These are phyloP conservation scores for Eupithecia tripunctaria DNA, from an alignment of 2,888 invertebrate species.

Conservation along the genomic window DNA sequence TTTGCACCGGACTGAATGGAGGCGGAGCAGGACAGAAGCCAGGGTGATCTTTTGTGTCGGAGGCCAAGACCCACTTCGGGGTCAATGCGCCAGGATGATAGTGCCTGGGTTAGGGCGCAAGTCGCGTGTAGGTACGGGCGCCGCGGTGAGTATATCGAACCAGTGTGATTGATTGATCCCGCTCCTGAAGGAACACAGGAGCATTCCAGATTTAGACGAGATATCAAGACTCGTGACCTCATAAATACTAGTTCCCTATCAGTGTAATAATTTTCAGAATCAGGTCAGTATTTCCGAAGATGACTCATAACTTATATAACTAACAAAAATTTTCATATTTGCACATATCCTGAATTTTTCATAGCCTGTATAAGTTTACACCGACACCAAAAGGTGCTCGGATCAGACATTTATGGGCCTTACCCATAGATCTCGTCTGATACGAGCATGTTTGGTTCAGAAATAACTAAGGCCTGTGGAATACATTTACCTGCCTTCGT, in stretches of 20 bases:
- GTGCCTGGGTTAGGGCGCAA: too few species aligned
- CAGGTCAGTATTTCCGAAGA: background rate
- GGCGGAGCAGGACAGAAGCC: too few species aligned
- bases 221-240: background rate
- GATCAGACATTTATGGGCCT: background rate
- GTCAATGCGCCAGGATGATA: too few species aligned
- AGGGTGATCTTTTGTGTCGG: too few species aligned
- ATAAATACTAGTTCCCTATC: background rate
- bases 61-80: too few species aligned
- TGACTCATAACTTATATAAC: too few species aligned
- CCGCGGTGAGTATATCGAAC: slow-evolving; percentile 86
- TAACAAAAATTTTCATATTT: background rate
- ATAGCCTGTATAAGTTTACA: too few species aligned
- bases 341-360: background rate
- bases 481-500: background rate
- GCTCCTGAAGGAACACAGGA: too few species aligned
- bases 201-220: background rate
- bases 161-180: too few species aligned
- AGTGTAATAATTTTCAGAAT: background rate
- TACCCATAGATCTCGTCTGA: too few species aligned
- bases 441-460: background rate
- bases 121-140: slow-evolving; percentile 96
- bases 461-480: background rate
- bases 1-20: too few species aligned
- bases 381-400: background rate